Conservation (phyloP, 37 sponge, comb jelly and placozoan species). For the Spongia lamella region DNA sequence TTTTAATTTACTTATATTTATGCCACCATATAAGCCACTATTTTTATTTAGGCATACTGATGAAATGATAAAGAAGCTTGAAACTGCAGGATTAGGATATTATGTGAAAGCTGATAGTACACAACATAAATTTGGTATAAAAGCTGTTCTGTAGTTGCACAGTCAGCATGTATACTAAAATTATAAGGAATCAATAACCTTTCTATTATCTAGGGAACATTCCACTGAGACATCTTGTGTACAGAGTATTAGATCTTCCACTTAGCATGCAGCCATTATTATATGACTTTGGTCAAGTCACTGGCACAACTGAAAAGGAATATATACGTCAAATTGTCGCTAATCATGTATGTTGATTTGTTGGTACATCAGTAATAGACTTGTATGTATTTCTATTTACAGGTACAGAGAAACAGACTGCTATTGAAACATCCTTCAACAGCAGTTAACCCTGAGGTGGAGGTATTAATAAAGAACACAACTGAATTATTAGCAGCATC, state of each 20-base stretch:
- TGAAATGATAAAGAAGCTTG: constrained; percentile 62
- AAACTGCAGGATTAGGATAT: constrained; percentile 77
- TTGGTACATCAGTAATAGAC: too few relatives aligned
- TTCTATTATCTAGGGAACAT: constrained; percentile 48
- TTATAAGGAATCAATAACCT: too few relatives aligned
- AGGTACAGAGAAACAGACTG: too few relatives aligned
- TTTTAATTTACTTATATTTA: too few relatives aligned
- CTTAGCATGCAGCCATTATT: constrained; percentile 59
- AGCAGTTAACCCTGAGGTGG: background rate
- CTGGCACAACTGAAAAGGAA: constrained; percentile 55
- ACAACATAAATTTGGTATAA: constrained; percentile 70
- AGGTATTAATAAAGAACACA: background rate
- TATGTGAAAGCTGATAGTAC: constrained; percentile 60
- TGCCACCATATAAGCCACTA: too few relatives aligned
- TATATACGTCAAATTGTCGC: constrained; percentile 78
- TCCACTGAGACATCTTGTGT: constrained; percentile 93
- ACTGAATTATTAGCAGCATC: background rate
- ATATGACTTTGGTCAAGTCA: constrained; percentile 95
- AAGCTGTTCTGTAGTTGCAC: too few relatives aligned
- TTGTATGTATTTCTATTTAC: too few relatives aligned
- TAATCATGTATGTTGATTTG: constrained; percentile 54
- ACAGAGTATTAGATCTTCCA: constrained; percentile 92
- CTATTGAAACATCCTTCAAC: too few relatives aligned
- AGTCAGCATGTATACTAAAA: background rate
- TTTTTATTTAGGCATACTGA: constrained; percentile 31